Evolutionary conservation across 2,888 invertebrate genomes (phyloP), one percentile per base, ranked within the genome.

Genomic region (Drosophila stalkeri): DNA sequence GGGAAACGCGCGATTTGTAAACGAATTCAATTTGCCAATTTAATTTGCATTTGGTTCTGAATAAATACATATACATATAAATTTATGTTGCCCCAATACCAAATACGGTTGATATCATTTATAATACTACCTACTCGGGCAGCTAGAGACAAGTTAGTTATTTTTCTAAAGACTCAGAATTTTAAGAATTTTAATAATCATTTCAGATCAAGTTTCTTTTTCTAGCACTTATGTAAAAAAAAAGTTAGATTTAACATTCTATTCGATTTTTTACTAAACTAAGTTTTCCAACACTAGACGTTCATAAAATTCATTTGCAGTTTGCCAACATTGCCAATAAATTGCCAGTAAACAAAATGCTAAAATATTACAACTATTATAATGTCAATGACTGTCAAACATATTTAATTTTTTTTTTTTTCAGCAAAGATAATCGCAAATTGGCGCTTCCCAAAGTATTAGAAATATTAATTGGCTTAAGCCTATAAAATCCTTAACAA

Each of bases 1-100:
- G 39, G 11, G 60, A 60, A 60, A 39, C 49, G 60, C 8, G 9
- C 16, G 16, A 23, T n/a, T 47, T 33, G 23, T 8, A 20, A n/a
- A 4, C 3, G 55, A 39, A 27, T 55, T n/a, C 41, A 41, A 44
- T 44, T 31, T 16, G 57, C 44, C 20, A 49, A 49, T 39, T 20
- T 39, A 12, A 49, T 20, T 23, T 16, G 47, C 39, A 31, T 41
- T 49, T 20, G 14, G 11, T 49, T 49, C 60, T 49, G 31, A 16
- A 18, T 39, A 27, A 37, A 18, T 49, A 18, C 47, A 47, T 37
- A 18, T 18, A 6, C 9, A 6, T n/a, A n/a, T n/a, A 16, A 18
- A 18, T 60, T 49, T 18, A 18, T 27, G 27, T 27, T 27, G 27
- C 27, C 27, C 6, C 27, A 27, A 27, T 4, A 6, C 27, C 5